Evolutionary conservation across 1,140 invertebrate genomes (phyloP), one percentile per base, ranked within the genome.

Genomic region (Habropoda laboriosa): DNA sequence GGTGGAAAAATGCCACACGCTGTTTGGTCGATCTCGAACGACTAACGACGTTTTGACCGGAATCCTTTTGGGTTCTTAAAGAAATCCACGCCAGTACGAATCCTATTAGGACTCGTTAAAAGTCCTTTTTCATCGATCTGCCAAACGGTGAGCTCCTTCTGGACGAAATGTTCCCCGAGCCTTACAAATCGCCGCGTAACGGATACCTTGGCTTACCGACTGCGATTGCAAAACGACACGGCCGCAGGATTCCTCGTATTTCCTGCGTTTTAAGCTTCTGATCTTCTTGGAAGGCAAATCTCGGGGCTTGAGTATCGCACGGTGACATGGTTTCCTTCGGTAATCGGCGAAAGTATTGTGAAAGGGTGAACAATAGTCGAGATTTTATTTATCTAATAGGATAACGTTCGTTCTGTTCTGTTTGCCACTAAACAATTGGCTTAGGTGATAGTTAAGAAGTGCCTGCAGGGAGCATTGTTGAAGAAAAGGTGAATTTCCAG

Each of bases 101-200:
- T 79, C 83, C 83, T 83, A 85, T 81, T 85, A 83, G 67, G 67
- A 1, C 51, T 85, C 68, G 77, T 85, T 83, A 83, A 83, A 83
- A 51, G 73, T 51, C n/a, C 35, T 82, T 79, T 75, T 60, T 64
- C 30, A 7, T 40, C 51, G 27, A n/a, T 63, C 35, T 30, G 40
- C n/a, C 63, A 30, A 45, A 40, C 58, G 38, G 1, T 16, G 0
- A 51, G 60, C n/a, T 64, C 0, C 18, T 30, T 55, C 58, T 35
- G 24, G 12, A 16, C 27, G 55, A 55, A 57, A 32, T 21, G 5
- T 18, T 45, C 64, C 10, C 2, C 55, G 32, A 21, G 16, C 24
- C 30, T 35, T 35, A 42, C 63, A 68, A 76, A 79, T 63, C 57
- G 47, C 2, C 63, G 12, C 72, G 79, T 68, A 76, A 80, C 63